Evolutionary conservation across 2,797 vertebrate species (phyloP), one percentile per base, ranked within the genome.

Genomic region (Odontamblyopus lacepedii): DNA sequence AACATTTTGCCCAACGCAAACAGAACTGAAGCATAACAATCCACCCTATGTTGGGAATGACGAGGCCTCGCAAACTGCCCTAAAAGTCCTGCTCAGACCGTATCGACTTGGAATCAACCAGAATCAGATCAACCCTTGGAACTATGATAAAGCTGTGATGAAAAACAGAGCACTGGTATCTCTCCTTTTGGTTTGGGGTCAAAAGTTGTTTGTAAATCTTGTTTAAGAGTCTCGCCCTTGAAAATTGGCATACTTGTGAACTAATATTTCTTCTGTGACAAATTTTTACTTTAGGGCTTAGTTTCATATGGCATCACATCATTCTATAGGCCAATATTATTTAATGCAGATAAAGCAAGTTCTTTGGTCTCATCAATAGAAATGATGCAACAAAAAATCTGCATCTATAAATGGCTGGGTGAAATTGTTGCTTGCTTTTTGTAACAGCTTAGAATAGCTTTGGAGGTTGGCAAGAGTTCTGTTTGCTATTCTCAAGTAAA

Each of bases 391-490:
- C 9, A n/a, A 18, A 53, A 53, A 53, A 53, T 19, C 23, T 23
- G 19, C 4, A 35, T 6, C 6, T 35, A 53, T 19, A 6, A 19
- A 53, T 12, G 7, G 7, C 48, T 0, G 15, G 2, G 16, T 50
- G 12, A 18, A 19, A 19, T 19, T 19, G 16, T 51, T 18, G 15
- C 8, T 35, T 23, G 76, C 75, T 76, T 63, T 53, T 79, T 64
- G 27, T 70, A 73, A 79, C 77, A 69, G 50, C 63, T 19, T 30
- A 30, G 27, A 60, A 18, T 60, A 56, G 69, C 57, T 87, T 90
- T 85, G 84, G 83, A 83, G 56, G 35, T 67, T 18, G 35, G 67
- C 57, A 75, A 85, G 81, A 70, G 76, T 81, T 83, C 76, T 72
- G 23, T 26, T 70, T 73, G 56, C 73, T 59, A 44, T 78, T 23